Conservation (phyloP, 2,113 vertebrate genomes). For the Sturnira hondurensis region DNA sequence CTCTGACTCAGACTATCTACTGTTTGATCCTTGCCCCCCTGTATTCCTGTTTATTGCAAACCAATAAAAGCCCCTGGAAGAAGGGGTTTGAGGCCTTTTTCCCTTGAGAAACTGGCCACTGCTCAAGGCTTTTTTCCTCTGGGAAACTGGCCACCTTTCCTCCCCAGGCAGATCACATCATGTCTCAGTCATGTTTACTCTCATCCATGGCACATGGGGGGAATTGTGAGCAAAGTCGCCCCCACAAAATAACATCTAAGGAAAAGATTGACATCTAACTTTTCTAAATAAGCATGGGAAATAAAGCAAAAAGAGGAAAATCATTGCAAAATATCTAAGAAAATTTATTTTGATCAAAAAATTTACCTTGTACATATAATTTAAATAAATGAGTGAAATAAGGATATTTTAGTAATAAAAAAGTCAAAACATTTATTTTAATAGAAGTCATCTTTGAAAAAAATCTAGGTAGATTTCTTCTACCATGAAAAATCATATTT, state of each 20-base stretch:
- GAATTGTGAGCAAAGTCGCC: no score
- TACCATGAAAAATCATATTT: background rate
- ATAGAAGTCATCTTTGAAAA: background rate
- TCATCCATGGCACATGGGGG: no score
- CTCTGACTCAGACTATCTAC: no score
- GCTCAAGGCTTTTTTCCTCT: no score
- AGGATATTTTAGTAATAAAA: background rate
- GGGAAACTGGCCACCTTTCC: no score
- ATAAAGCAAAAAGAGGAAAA: background rate
- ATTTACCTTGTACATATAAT: background rate
- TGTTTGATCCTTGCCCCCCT: no score
- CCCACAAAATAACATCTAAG: background rate
- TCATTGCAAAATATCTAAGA: background rate
- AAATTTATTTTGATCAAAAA: background rate
- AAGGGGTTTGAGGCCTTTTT: no score
- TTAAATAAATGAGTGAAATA: background rate
- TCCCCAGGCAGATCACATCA: no score
- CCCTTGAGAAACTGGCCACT: no score
- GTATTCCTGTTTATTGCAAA: no score
- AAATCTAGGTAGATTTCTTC: background rate
- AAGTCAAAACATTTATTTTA: background rate
- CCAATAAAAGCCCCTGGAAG: no score
- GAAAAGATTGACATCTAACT: background rate
- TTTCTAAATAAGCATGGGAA: background rate
- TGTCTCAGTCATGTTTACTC: no score